Conservation (phyloP, 2,113 vertebrate species). For the Oreochromis niloticus region DNA sequence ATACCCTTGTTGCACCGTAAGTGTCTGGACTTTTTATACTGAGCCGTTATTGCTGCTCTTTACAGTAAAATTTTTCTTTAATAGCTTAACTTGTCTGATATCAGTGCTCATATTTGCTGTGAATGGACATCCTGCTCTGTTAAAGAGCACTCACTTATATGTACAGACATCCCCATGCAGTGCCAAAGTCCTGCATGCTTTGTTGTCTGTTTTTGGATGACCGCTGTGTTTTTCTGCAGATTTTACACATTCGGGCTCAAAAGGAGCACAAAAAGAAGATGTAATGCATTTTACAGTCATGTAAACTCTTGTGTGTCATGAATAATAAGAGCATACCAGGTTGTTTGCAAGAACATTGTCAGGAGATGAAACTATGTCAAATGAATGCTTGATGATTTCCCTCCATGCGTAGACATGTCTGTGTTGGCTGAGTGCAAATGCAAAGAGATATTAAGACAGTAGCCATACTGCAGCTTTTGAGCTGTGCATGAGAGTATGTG, state of each 20-base stretch:
- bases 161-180: not conserved
- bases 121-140: not conserved
- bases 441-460: not conserved
- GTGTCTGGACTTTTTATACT: conserved; percentile 29
- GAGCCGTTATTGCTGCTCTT: not conserved
- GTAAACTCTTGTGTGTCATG: not conserved
- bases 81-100: not conserved
- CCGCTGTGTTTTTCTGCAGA: not conserved
- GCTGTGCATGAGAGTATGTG: not conserved
- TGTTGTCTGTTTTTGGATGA: not conserved
- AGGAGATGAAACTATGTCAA: conserved; percentile 13
- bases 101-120: not conserved
- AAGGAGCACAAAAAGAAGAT: not conserved
- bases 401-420: conserved; percentile 32
- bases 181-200: not conserved
- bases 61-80: not conserved
- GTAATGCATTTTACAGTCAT: not conserved
- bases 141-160: not conserved
- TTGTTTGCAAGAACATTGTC: not conserved
- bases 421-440: not conserved
- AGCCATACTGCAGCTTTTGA: not conserved
- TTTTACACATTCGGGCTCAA: not conserved
- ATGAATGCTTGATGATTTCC: not conserved
- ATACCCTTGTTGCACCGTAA: conserved; percentile 15
- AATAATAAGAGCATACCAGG: not conserved